A percentile compares a stretch with the other conserved stretches of the same genome.
Conservation (phyloP, 2,797 vertebrate species). For the Pygocentrus nattereri region DNA sequence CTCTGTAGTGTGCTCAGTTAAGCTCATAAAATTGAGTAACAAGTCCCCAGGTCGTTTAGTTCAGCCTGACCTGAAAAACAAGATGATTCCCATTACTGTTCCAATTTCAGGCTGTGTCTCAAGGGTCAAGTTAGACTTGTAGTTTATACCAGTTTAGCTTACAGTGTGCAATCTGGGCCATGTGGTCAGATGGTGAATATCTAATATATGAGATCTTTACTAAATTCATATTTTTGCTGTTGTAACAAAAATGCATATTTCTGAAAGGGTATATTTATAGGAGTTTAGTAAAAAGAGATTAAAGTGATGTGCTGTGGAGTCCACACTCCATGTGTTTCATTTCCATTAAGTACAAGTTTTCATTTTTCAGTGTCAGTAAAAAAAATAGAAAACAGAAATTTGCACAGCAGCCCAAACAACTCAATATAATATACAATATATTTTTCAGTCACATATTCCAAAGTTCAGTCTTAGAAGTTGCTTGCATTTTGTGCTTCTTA, state of each 20-base stretch:
- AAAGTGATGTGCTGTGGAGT: background rate
- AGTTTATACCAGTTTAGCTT: background rate
- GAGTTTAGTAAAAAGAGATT: background rate
- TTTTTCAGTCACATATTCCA: no score
- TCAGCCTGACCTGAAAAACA: conserved; percentile 12
- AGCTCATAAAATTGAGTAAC: conserved; percentile 11
- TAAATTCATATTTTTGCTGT: background rate
- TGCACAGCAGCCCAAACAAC: no score
- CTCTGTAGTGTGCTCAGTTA: conserved; percentile 8
- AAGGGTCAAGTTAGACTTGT: background rate
- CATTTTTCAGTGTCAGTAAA: no score
- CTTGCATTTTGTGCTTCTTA: no score
- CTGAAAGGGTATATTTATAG: no score
- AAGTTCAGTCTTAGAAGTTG: no score
- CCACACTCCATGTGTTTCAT: no score
- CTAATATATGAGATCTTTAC: no score
- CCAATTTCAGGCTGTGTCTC: conserved; percentile 8
- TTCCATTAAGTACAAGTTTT: no score
- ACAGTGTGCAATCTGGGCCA: background rate
- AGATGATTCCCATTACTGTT: conserved; percentile 5
- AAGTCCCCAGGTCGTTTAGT: conserved; percentile 16
- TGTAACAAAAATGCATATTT: no score
- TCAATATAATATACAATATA: no score
- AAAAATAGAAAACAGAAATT: no score
- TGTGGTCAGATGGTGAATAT: conserved; percentile 2